These are phyloP conservation scores for Ectobius pallidus DNA, from an alignment of 2,888 invertebrate species.

Conservation along the genomic window DNA sequence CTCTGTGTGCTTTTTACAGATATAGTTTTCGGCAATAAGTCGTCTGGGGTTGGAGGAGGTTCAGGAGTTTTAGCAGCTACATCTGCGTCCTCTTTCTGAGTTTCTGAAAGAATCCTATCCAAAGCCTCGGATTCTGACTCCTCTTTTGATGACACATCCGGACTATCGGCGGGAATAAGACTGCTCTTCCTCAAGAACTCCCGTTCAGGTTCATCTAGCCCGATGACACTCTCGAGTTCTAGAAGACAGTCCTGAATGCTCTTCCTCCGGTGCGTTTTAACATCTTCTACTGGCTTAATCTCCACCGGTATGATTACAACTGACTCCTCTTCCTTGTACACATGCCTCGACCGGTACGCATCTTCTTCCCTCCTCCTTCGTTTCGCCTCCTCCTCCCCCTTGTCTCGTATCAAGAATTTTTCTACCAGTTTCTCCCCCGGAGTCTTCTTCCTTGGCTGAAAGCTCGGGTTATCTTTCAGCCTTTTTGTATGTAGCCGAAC, in stretches of 20 bases:
- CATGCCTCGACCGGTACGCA: neutral
- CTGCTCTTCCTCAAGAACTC: neutral
- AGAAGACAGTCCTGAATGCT: conserved; percentile 6
- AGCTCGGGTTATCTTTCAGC: conserved; percentile 54
- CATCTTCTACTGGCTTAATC: neutral
- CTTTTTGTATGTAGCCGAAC: conserved; percentile 72
- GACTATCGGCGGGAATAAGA: neutral
- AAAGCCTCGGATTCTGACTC: conserved; percentile 50
- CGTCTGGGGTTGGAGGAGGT: neutral
- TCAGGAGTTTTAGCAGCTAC: neutral
- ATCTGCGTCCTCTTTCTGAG: conserved; percentile 49
- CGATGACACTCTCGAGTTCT: neutral
- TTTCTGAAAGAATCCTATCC: conserved; percentile 51
- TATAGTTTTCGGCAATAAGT: neutral
- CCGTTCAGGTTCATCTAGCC: neutral
- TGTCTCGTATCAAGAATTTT: conserved; percentile 72
- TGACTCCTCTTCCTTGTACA: neutral
- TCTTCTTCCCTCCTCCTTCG: conserved; percentile 45
- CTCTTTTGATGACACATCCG: neutral
- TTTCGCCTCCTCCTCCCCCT: conserved; percentile 30
- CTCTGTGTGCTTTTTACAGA: conserved; percentile 48
- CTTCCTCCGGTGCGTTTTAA: neutral
- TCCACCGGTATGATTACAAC: neutral
- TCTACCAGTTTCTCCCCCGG: conserved; percentile 77
- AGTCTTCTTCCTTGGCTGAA: conserved; percentile 60